Base-by-base conservation (phyloP, 1,140 invertebrate genomes). In the Riptortus pedestris region DNA sequence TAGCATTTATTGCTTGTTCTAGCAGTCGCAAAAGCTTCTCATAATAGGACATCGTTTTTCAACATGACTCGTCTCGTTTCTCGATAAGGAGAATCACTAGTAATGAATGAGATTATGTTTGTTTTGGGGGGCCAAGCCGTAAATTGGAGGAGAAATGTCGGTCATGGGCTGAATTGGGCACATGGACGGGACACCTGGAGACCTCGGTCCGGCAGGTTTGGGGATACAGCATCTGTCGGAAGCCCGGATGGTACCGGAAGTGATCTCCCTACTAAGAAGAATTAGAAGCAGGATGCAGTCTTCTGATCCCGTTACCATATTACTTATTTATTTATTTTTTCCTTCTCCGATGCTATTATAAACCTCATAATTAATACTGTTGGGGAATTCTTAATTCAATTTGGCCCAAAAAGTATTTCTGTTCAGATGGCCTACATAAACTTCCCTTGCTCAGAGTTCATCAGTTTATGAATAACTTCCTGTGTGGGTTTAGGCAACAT, bases 221-320 rank as follows among this genome's bases (percentile, higher is more conserved):
- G 31, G 22, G 14, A 18, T 2, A 14, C 51, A 12, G 1, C 51
- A 55, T 12, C 51, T 55, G 51, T 55, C 51, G 51, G 51, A 55
- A 24, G 24, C 51, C 12, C 18, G 24, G 51, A 55, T 55, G 24
- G 26, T 24, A 26, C 51, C 51, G 51, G 51, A 55, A 24, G 51
- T 26, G 24, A 55, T 55, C 51, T 55, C 51, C 51, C 4, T 20
- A 16, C 26, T 55, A 55, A 55, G 51, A 55, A 55, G 51, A 55
- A 24, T 55, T 55, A 55, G 51, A 55, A 55, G 51, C 51, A 55
- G 51, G 51, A 55, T 55, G 51, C 51, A 55, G 51, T 55, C 48
- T 51, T 22, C 22, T 51, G 16, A 22, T 22, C 51, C 51, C 51
- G 51, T 55, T 55, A 55, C 22, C 51, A 38, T 7, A 7, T 38